These are phyloP conservation scores for Manis javanica DNA, from an alignment of 2,797 vertebrate genomes.

Conservation along the genomic window DNA sequence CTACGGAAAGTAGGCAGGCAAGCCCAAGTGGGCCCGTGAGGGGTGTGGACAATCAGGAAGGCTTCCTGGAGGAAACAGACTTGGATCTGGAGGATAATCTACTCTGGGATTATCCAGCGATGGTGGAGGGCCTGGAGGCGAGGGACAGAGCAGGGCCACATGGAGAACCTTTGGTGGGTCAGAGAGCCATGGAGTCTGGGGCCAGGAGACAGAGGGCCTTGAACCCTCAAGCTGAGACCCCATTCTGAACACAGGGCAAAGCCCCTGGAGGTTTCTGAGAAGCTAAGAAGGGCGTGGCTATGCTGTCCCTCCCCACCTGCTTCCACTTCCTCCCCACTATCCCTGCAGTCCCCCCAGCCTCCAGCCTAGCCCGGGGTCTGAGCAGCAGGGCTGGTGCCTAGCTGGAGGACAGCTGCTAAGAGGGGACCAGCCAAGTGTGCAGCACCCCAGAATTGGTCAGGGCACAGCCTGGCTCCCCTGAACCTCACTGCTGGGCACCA, in stretches of 20 bases:
- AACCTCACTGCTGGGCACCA: background rate
- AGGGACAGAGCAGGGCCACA: background rate
- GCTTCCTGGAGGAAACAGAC: background rate
- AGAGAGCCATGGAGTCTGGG: background rate
- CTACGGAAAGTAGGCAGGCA: rapidly evolving
- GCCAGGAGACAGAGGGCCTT: background rate
- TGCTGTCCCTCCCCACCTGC: background rate
- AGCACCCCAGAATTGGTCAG: background rate
- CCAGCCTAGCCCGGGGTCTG: background rate
- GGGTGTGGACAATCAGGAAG: background rate
- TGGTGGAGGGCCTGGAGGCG: background rate
- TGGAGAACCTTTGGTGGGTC: background rate
- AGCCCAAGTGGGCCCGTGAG: background rate
- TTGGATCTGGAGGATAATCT: background rate
- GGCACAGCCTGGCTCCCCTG: background rate
- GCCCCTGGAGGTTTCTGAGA: background rate
- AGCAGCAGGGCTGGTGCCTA: background rate
- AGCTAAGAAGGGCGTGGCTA: background rate
- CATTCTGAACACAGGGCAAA: background rate
- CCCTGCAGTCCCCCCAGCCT: background rate
- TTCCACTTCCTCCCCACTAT: background rate
- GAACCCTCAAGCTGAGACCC: background rate
- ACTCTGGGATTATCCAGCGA: background rate
- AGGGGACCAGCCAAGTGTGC: rapidly evolving
- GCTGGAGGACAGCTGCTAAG: background rate